phyloP scores from a whole-genome alignment of 1,140 invertebrate species.

The Plodia interpunctella region DNA sequence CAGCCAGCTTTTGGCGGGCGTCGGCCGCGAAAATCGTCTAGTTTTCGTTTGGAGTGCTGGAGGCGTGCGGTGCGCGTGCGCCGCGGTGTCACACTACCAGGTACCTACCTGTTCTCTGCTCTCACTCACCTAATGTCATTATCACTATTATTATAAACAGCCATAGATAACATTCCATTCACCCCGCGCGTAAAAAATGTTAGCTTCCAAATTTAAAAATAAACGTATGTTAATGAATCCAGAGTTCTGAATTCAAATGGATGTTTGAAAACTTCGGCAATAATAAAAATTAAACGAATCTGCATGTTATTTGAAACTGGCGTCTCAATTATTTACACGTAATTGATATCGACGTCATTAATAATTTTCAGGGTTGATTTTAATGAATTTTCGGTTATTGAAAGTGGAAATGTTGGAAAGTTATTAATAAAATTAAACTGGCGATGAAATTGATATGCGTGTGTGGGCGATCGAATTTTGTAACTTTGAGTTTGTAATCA shows the following conservation, averaged over 20 bases:
- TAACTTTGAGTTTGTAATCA: slow-evolving; percentile 20
- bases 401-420: background rate
- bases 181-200: slow-evolving; percentile 26
- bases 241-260: slow-evolving; percentile 1
- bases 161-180: slow-evolving; percentile 51
- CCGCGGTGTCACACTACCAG: slow-evolving; percentile 30
- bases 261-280: background rate
- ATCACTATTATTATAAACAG: slow-evolving; percentile 64
- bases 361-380: background rate
- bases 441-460: slow-evolving; percentile 11
- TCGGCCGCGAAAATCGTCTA: slow-evolving; percentile 29
- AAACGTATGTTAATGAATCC: slow-evolving; percentile 8
- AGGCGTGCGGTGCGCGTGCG: slow-evolving; percentile 58
- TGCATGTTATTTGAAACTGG: background rate
- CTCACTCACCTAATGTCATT: slow-evolving; percentile 67
- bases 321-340: background rate
- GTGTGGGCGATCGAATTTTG: slow-evolving; percentile 48
- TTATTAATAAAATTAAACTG: background rate
- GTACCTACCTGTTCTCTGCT: slow-evolving; percentile 45
- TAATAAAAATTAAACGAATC: background rate
- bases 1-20: slow-evolving; percentile 24
- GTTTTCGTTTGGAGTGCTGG: slow-evolving; percentile 49
- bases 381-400: background rate
- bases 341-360: background rate
- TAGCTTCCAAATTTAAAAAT: slow-evolving; percentile 13